Conservation (phyloP, 2,888 invertebrate genomes). For the Himalopsyche kuldschensis region DNA sequence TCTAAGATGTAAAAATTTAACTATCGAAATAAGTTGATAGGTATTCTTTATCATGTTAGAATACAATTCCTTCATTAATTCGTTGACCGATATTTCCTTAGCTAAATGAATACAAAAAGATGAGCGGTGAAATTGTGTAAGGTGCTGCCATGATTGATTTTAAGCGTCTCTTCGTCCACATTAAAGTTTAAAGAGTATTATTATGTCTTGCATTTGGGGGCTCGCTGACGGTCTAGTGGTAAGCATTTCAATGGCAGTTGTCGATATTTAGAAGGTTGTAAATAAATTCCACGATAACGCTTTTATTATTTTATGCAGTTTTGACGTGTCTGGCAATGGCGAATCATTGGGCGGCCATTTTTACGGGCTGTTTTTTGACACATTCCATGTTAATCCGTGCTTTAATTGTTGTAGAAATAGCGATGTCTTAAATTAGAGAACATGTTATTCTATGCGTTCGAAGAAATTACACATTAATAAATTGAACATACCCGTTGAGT, state of each 20-base stretch:
- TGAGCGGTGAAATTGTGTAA: slow-evolving; percentile 4
- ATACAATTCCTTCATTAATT: slow-evolving; percentile 4
- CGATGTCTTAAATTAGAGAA: slow-evolving; percentile 42
- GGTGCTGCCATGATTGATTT: slow-evolving; percentile 33
- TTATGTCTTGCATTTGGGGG: slow-evolving; percentile 28
- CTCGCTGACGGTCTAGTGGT: slow-evolving; percentile 34
- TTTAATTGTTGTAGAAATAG: background rate
- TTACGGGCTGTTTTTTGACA: slow-evolving; percentile 43
- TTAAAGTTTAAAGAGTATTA: slow-evolving; percentile 10
- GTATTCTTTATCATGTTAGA: background rate
- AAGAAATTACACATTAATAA: background rate
- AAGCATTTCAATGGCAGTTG: slow-evolving; percentile 6
- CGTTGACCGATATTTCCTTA: background rate
- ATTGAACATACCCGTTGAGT: background rate
- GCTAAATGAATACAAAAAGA: slow-evolving; percentile 3
- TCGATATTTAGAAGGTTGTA: background rate
- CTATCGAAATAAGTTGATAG: background rate
- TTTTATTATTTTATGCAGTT: slow-evolving; percentile 40
- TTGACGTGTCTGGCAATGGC: slow-evolving; percentile 58
- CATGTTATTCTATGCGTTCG: slow-evolving; percentile 5
- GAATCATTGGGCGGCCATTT: slow-evolving; percentile 59
- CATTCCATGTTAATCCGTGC: slow-evolving; percentile 15
- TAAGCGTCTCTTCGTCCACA: slow-evolving; percentile 27
- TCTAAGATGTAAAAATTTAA: background rate
- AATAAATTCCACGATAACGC: background rate